These are phyloP conservation scores for Prinia subflava DNA, from an alignment of 2,113 vertebrate species.

Conservation along the genomic window DNA sequence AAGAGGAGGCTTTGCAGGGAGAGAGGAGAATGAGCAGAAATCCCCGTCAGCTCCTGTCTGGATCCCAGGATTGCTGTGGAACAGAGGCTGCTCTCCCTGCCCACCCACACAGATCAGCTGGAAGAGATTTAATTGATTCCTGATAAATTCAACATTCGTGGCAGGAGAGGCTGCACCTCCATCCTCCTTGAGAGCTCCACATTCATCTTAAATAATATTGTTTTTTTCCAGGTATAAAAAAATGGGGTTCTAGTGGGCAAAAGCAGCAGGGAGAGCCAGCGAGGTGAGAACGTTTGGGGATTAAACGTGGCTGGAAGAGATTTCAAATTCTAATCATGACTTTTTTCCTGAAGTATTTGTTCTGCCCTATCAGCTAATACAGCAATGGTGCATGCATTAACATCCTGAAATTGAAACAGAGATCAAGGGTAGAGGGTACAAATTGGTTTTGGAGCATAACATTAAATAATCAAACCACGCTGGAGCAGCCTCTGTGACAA, in stretches of 20 bases:
- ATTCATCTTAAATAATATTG: neutral
- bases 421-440: conserved; percentile 44
- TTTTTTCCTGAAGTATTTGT: conserved; percentile 29
- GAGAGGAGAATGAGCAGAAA: conserved; percentile 72
- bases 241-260: conserved; percentile 67
- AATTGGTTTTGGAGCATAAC: conserved; percentile 53
- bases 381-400: conserved; percentile 16
- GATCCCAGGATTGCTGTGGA: conserved; percentile 71
- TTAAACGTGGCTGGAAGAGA: conserved; percentile 73
- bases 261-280: conserved; percentile 76
- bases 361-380: conserved; percentile 57
- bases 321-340: conserved; percentile 73
- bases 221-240: conserved; percentile 70
- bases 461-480: conserved; percentile 43
- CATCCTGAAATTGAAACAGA: conserved; percentile 43
- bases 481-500: conserved; percentile 50
- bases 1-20: conserved; percentile 70
- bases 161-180: neutral
- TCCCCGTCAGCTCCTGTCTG: conserved; percentile 75
- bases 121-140: neutral
- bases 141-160: neutral
- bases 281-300: conserved; percentile 79
- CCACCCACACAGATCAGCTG: neutral
- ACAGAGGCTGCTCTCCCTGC: conserved; percentile 5
- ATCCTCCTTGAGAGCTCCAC: neutral